Base-by-base conservation (phyloP, 2,888 invertebrate genomes). In the Heliconius charithonia region DNA sequence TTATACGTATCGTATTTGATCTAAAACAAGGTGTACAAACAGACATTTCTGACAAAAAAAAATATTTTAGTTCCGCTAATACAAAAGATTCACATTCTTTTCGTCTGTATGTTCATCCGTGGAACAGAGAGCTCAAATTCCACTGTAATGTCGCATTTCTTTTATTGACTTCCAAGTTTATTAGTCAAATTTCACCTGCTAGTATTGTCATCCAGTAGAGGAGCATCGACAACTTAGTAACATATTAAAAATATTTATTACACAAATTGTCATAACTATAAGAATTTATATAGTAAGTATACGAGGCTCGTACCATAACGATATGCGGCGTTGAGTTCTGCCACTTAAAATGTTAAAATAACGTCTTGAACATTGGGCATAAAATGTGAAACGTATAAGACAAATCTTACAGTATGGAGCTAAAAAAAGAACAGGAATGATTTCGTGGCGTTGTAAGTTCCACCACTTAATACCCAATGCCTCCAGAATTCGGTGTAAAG, bases 111-210 rank as follows among this genome's bases (percentile, higher is more conserved):
- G 87, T 89, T 73, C 37, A n/a, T 51, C 22, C 10, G 27, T 79
- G 80, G 82, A 86, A 90, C 88, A 88, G 84, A 87, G 87, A 89
- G 88, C 87, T 91, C 89, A 89, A 90, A 89, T 90, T 89, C 85
- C 85, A 86, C 84, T 89, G 85, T 83, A 83, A 90, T 87, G 89
- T 89, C 89, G 88, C 91, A 83, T 90, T 92, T 92, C 90, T 92
- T 92, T 92, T 92, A 93, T 92, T 92, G 90, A 92, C 88, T 90
- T 87, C 85, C 84, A 91, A 91, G 89, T 93, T 93, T 93, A 93
- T 93, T 92, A 90, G 90, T 87, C 81, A 89, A 91, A 90, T 91
- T 90, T 88, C 85, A 91, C 89, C 89, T 88, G 87, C 84, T 85
- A 84, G 82, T 81, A 83, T 81, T 78, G 71, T 78, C 69, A 81